A percentile compares a stretch with the other conserved stretches of the same genome.
Evolutionary conservation across 2,888 invertebrate genomes (phyloP).

Genomic region (Andrena bicolor): DNA sequence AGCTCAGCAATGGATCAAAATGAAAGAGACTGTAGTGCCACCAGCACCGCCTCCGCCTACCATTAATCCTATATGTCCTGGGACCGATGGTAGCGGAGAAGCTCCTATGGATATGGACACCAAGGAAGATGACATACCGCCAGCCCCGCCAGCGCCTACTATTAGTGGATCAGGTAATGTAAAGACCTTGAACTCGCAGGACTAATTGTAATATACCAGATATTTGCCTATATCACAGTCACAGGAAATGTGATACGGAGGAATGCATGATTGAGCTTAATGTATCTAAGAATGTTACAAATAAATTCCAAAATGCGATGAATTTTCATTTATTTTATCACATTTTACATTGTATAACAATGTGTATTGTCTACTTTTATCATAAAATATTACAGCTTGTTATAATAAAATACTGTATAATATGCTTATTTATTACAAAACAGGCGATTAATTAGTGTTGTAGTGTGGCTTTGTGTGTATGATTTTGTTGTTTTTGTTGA

Average conservation of each 20-base stretch:
- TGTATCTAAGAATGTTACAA: neutral
- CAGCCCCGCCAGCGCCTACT: slow-evolving; percentile 83
- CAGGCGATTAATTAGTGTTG: neutral
- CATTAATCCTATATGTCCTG: slow-evolving; percentile 80
- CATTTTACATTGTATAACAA: neutral
- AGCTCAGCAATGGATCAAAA: slow-evolving; percentile 99
- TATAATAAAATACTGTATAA: too few relatives aligned
- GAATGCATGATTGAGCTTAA: neutral
- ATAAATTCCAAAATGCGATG: neutral
- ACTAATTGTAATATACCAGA: neutral
- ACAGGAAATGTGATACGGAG: neutral
- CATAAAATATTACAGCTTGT: too few relatives aligned
- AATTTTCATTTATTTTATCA: slow-evolving; percentile 12
- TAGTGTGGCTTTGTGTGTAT: neutral
- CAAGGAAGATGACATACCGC: slow-evolving; percentile 87
- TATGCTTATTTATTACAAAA: neutral
- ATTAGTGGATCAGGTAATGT: slow-evolving; percentile 82
- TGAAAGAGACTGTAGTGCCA: slow-evolving; percentile 92
- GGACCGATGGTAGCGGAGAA: slow-evolving; percentile 91
- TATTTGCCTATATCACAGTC: neutral
- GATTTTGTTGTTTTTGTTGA: neutral
- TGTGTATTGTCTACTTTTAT: too few relatives aligned
- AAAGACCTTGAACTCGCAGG: neutral
- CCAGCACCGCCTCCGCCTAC: slow-evolving; percentile 88
- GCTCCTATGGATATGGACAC: slow-evolving; percentile 95